Base-by-base conservation (phyloP, 2,797 vertebrate species). In the Myoxocephalus aenaeus region DNA sequence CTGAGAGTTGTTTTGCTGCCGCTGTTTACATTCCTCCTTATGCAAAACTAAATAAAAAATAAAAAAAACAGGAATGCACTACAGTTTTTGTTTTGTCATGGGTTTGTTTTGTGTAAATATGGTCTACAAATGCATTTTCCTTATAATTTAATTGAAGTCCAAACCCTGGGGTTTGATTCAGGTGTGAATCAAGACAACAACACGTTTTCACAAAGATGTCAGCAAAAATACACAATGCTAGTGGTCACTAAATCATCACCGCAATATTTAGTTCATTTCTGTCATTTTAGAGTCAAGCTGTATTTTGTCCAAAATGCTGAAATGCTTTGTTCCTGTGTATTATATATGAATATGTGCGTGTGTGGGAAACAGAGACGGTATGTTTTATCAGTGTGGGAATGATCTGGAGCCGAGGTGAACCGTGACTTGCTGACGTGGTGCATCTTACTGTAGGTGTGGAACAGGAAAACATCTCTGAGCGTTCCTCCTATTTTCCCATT, bases 381-480 rank as follows among this genome's bases (percentile, higher is more conserved):
- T 62, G 70, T 83, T 7, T 81, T 87, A 86, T 87, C 86, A 86
- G 84, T 61, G 80, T 92, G 89, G 85, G 89, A 92, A 90, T 61
- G 36, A 40, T 82, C 9, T 70, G 72, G 65, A 67, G 77, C 54
- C n/a, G 15, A 25, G 22, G 65, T 73, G 62, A 71, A 61, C 38
- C 18, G 17, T 34, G 18, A 72, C 62, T 61, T 77, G 83, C 76
- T 86, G 81, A 87, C 77, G 56, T 7, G 2, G 40, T 42, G 50
- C 81, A 65, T 86, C 73, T 53, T 8, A 29, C 63, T 64, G 58
- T 61, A 81, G 83, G 85, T 80, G 84, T 70, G 73, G 65, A 44
- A 15, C 70, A 73, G 58, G 64, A 32, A 61, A 53, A 62, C 0
- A 50, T 38, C 32, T 44, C 32, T 32, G 12, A 42, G 27, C 2